phyloP scores from a whole-genome alignment of 2,888 invertebrate genomes.

The Nephrotoma guestfalica region DNA sequence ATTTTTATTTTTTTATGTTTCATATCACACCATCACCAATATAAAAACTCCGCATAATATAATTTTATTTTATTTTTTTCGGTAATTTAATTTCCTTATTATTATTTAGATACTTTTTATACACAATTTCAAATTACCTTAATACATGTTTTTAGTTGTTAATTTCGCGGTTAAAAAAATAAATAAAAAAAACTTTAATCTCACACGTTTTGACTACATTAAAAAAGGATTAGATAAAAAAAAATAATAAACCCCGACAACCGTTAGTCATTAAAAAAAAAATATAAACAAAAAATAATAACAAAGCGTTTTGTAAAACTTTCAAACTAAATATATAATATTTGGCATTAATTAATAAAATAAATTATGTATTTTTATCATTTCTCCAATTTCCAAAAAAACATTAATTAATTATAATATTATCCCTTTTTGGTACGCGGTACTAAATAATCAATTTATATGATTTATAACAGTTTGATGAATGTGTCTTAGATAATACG shows the following conservation, averaged over 20 bases:
- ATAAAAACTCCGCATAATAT: constrained; percentile 7
- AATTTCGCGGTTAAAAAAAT: constrained; percentile 1
- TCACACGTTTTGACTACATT: constrained; percentile 1
- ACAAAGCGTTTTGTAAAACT: neutral
- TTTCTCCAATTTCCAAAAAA: neutral
- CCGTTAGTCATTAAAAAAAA: neutral
- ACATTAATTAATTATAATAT: neutral
- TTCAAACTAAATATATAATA: neutral
- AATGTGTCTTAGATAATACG: neutral
- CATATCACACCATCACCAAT: constrained; percentile 6
- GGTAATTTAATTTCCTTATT: neutral
- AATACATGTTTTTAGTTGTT: constrained; percentile 1
- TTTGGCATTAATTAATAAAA: neutral
- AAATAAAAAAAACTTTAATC: neutral
- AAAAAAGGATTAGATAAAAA: neutral
- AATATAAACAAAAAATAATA: neutral
- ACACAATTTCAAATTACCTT: neutral
- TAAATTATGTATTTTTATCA: neutral
- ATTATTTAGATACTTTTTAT: neutral
- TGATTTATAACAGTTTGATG: neutral
- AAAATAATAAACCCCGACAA: constrained; percentile 1
- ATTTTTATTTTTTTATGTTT: constrained; percentile 6
- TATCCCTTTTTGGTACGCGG: neutral
- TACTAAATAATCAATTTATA: neutral
- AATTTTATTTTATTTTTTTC: constrained; percentile 13